phyloP scores from a whole-genome alignment of 2,113 vertebrate genomes.

The Zosterops borbonicus region DNA sequence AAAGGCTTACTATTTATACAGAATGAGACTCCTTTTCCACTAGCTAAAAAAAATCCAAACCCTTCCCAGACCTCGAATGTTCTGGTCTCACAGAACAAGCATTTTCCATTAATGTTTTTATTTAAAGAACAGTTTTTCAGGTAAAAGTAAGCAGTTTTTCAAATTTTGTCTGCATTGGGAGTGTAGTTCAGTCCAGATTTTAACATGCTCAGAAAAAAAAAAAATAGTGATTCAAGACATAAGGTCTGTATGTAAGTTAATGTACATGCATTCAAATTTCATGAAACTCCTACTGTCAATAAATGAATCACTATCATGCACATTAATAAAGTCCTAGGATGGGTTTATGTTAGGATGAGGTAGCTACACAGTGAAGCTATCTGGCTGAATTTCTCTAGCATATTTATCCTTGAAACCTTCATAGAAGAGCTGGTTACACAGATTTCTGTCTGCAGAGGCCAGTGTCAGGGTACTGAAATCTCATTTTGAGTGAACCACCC shows the following conservation, averaged over 20 bases:
- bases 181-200: background rate
- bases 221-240: background rate
- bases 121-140: background rate
- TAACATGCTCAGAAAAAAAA: background rate
- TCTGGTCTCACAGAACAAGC: constrained; percentile 12
- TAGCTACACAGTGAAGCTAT: background rate
- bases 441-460: background rate
- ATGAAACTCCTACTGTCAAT: background rate
- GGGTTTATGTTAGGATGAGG: background rate
- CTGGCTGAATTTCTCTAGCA: background rate
- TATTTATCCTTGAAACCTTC: background rate
- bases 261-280: background rate
- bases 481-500: background rate
- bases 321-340: background rate
- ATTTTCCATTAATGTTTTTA: background rate
- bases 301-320: background rate
- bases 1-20: background rate
- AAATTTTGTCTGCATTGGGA: background rate
- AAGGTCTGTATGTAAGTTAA: background rate
- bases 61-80: background rate
- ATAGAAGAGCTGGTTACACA: background rate
- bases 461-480: background rate
- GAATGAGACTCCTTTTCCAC: background rate
- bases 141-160: constrained; percentile 27
- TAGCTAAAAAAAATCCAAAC: background rate